Evolutionary conservation across 2,113 vertebrate species (phyloP).

Genomic region (Xenus cinereus): DNA sequence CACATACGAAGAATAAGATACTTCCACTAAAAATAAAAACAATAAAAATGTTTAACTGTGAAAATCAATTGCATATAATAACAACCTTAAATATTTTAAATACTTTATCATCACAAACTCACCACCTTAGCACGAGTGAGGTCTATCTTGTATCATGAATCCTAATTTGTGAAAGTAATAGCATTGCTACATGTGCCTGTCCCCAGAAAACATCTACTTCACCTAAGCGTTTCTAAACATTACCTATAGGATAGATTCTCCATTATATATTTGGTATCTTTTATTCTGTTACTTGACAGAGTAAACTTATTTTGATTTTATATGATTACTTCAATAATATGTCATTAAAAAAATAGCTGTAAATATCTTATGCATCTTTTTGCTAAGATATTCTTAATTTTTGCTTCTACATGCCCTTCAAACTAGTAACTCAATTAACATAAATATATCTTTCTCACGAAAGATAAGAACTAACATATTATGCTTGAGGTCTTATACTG

Average conservation of each 20-base stretch:
- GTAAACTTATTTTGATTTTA: background rate
- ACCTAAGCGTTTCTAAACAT: background rate
- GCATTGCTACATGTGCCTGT: background rate
- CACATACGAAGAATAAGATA: background rate
- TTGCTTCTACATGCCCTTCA: background rate
- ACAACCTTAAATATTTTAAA: background rate
- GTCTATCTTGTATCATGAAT: background rate
- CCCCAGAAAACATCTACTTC: background rate
- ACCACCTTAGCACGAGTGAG: background rate
- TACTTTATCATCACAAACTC: background rate
- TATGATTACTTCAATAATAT: background rate
- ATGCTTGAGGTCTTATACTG: background rate
- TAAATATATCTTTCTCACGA: background rate
- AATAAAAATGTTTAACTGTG: background rate
- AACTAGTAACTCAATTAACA: background rate
- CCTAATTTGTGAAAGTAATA: background rate
- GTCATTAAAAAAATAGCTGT: background rate
- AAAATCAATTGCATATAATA: background rate
- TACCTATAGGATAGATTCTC: background rate
- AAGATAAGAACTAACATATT: background rate
- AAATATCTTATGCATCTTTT: background rate
- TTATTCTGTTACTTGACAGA: background rate
- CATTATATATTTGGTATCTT: background rate
- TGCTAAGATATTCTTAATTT: background rate
- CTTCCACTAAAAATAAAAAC: background rate